Evolutionary conservation across 2,113 vertebrate species (phyloP), one percentile per base, ranked within the genome.

Genomic region (Hippoglossus stenolepis): DNA sequence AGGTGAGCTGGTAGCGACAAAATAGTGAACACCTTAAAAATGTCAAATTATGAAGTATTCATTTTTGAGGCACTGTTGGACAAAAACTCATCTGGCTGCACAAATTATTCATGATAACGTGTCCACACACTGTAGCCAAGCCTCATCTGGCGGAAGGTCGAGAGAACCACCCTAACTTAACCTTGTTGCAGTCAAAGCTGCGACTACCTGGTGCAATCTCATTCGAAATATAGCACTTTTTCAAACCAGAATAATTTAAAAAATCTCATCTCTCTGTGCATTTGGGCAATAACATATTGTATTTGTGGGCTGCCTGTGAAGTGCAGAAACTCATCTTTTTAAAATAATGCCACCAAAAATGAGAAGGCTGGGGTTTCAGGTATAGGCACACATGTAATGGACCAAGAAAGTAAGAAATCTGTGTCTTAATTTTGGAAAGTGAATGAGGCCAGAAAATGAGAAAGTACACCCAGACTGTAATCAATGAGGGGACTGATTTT

Each of bases 381-480:
- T 56, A 57, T 57, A 23, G 24, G 26, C 49, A 63, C 35, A 64
- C 35, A 64, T 11, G 63, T 66, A 75, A 82, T 72, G 53, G 66
- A 73, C 35, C 13, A 23, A 65, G 14, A 24, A 84, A 40, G 35
- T 15, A 62, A 51, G 21, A 51, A 28, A n/a, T 35, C 43, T 54
- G 11, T 80, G 31, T 77, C 28, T 70, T 77, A 9, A 20, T 35
- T 61, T 61, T 86, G 45, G 47, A 45, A n/a, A 81, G 66, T 23
- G 79, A 81, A 85, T 75, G 45, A 71, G n/a, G 23, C 73, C 28
- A 10, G n/a, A 76, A 73, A 68, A 70, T 54, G 28, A 57, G 78
- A 74, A 51, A 51, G 4, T 18, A 51, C 45, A 3, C 45, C 12
- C 45, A 47, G 45, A 14, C 14, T 6, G 31, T 31, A 1, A 7